These are phyloP conservation scores for Chymomyza fuscimana DNA, from an alignment of 2,888 invertebrate genomes.

Conservation along the genomic window DNA sequence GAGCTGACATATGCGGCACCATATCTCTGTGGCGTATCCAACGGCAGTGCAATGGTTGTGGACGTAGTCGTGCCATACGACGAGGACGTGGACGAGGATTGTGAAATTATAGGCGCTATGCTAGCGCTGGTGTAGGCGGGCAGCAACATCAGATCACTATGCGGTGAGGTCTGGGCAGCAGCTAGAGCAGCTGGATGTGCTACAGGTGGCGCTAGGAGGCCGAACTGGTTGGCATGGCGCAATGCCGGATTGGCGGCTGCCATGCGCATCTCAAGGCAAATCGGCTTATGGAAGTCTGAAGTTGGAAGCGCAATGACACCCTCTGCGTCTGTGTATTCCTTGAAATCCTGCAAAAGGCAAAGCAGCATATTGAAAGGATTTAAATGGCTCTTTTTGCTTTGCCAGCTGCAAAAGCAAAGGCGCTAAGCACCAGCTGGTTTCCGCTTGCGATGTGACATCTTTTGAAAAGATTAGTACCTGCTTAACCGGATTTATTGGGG, in stretches of 20 bases:
- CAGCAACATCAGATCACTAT: constrained; percentile 33
- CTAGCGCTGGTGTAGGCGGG: constrained; percentile 50
- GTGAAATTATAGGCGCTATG: constrained; percentile 68
- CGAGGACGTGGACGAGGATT: constrained; percentile 76
- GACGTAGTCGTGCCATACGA: constrained; percentile 79
- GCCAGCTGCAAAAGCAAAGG: not conserved
- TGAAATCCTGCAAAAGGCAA: constrained; percentile 85
- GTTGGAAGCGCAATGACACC: constrained; percentile 92
- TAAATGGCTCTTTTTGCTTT: not conserved
- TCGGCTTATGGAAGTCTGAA: constrained; percentile 90
- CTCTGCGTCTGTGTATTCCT: constrained; percentile 94
- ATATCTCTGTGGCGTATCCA: constrained; percentile 76
- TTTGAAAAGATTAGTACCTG: not conserved
- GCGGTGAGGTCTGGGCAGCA: constrained; percentile 29
- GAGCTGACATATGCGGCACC: constrained; percentile 68
- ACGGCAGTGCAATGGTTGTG: constrained; percentile 78
- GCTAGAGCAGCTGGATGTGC: constrained; percentile 21
- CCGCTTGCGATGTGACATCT: not conserved
- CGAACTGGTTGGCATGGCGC: constrained; percentile 60
- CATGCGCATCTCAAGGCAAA: constrained; percentile 88
- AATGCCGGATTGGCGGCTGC: constrained; percentile 64
- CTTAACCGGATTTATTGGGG: not conserved
- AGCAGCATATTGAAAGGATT: not conserved
- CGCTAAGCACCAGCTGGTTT: not conserved
- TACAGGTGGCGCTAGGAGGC: constrained; percentile 56